Evolutionary conservation across 2,113 vertebrate species (phyloP).

Genomic region (Toxotes chatareus): DNA sequence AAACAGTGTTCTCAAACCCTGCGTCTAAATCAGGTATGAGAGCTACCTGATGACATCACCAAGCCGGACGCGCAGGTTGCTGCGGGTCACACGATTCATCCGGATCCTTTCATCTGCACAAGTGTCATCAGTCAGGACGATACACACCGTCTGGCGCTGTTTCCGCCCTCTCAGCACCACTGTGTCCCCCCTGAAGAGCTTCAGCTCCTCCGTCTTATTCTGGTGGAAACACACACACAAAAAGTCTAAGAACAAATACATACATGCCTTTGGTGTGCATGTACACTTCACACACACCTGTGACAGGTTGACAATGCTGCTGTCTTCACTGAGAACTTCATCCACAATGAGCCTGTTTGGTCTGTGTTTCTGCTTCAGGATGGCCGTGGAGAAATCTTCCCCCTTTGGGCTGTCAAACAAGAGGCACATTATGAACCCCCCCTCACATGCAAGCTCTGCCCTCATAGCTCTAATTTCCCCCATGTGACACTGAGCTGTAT

Average conservation of each 20-base stretch:
- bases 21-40: background rate
- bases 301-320: slow-evolving; percentile 84
- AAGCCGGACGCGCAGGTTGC: slow-evolving; percentile 94
- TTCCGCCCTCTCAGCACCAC: slow-evolving; percentile 95
- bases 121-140: slow-evolving; percentile 94
- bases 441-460: slow-evolving; percentile 27
- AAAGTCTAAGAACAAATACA: slow-evolving; percentile 2
- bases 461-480: slow-evolving; percentile 76
- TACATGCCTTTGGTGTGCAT: background rate
- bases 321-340: slow-evolving; percentile 84
- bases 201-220: slow-evolving; percentile 95
- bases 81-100: slow-evolving; percentile 95
- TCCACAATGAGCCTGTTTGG: slow-evolving; percentile 86
- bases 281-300: slow-evolving; percentile 69
- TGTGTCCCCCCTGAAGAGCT: slow-evolving; percentile 96
- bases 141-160: slow-evolving; percentile 93
- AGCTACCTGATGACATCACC: slow-evolving; percentile 94
- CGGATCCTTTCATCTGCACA: slow-evolving; percentile 95
- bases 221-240: slow-evolving; percentile 61
- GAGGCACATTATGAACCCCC: slow-evolving; percentile 32
- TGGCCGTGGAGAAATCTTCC: slow-evolving; percentile 85
- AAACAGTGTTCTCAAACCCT: background rate
- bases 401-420: slow-evolving; percentile 76
- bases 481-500: slow-evolving; percentile 81
- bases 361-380: slow-evolving; percentile 84